Base-by-base conservation (phyloP, 2,888 invertebrate species). In the Callyntrura sp. region DNA sequence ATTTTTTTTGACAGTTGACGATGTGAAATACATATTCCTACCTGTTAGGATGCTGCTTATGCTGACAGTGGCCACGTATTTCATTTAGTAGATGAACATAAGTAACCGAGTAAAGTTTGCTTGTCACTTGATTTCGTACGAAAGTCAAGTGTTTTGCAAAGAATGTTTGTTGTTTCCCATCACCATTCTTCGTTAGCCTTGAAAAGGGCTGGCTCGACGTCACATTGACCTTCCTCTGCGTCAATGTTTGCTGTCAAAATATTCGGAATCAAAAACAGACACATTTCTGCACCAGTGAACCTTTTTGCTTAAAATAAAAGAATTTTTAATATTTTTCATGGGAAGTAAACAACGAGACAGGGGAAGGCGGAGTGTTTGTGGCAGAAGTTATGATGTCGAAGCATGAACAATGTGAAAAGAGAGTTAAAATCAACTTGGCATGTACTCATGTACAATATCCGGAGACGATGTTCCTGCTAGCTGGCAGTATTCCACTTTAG, bases 211-310 rank as follows among this genome's bases (percentile, higher is more conserved):
- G 35, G 25, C 2, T 12, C 0, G 65, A 65, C 25, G 65, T 35
- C 35, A 51, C 65, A n/a, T 55, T 79, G 78, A 68, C 70, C 79
- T 70, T 70, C 57, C 81, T 25, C 25, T 57, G 28, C 70, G 87
- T 87, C 68, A 81, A 25, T 55, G 81, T 85, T 73, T 73, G 73
- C 25, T 60, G 85, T 87, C 87, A 81, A 87, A 87, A 87, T 87
- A 87, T 60, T 48, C 85, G 17, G 28, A 60, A 25, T 20, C 12
- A 23, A 70, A 9, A 76, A 12, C 35, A 35, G 35, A 35, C 35
- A 35, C 8, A 17, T 35, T 60, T 62, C 76, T 76, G 76, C 51
- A 6, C 35, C 60, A 62, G 9, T 45, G 73, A 70, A 12, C 12
- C 28, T 2, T 35, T 84, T 20, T 23, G 43, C 28, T 4, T 57